Evolutionary conservation across 1,140 invertebrate genomes (phyloP), one percentile per base, ranked within the genome.

Genomic region (Halictus rubicundus): DNA sequence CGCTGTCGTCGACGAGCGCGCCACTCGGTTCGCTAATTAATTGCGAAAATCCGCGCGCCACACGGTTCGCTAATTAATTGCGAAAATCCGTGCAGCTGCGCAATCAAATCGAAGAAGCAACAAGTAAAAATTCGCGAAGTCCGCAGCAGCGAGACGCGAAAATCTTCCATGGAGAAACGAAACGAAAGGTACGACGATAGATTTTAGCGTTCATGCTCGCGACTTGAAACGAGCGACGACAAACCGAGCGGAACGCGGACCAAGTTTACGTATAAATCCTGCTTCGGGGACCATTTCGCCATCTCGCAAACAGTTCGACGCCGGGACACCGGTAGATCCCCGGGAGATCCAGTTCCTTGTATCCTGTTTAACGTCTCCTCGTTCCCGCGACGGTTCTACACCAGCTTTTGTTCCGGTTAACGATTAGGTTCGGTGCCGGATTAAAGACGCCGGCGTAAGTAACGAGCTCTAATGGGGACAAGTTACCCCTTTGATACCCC

Each of bases 181-280:
- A n/a, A 46, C 42, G 42, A 12, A 37, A n/a, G 61, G 39, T 52
- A 57, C 74, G 46, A 23, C 64, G 70, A 85, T 74, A 65, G 72
- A 87, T 87, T 2, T 83, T 85, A 84, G 79, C 81, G 81, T 66
- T 71, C 37, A 70, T 2, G 32, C 64, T 65, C 27, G 68, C 60
- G 73, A 75, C 68, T 79, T 74, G 79, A 71, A 81, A 78, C 84
- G 81, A 71, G 73, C 61, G 76, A 52, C 65, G 68, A 25, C 19
- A 32, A 52, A n/a, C 37, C 37, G 16, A 78, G 49, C 59, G 64
- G 68, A 73, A 76, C 70, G 76, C 23, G 52, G 16, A 54, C 42
- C 78, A 84, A 87, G 85, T 87, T 86, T 80, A 77, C 83, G 85
- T 85, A 87, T 87, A 86, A 87, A 87, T 87, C 86, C 64, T 49